These are phyloP conservation scores for Triplophysa yarkandensis DNA, from an alignment of 2,797 vertebrate genomes.

Conservation along the genomic window DNA sequence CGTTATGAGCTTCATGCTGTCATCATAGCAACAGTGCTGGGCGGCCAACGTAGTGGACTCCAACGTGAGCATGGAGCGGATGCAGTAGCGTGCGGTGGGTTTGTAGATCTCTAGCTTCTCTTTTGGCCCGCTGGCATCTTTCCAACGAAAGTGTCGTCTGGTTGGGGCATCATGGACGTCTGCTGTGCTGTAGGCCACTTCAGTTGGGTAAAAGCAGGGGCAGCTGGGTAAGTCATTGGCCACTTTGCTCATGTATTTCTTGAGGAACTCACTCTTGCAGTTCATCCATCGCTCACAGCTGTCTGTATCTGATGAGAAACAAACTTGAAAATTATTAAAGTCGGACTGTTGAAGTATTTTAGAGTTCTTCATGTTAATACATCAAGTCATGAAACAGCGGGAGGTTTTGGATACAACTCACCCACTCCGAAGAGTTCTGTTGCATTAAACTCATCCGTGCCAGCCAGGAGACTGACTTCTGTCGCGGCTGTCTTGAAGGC, in stretches of 20 bases:
- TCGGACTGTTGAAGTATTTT: background rate
- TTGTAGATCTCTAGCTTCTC: constrained; percentile 94
- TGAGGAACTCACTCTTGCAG: constrained; percentile 93
- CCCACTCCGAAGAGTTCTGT: constrained; percentile 96
- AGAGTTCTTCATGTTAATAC: too few species aligned
- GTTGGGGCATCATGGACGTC: constrained; percentile 79
- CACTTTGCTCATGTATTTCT: constrained; percentile 89
- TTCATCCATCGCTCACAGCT: constrained; percentile 95
- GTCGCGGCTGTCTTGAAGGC: constrained; percentile 95
- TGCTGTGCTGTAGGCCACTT: constrained; percentile 84
- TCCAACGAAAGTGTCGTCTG: constrained; percentile 83
- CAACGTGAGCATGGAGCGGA: constrained; percentile 87
- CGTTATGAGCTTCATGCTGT: constrained; percentile 86
- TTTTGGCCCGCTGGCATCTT: constrained; percentile 87
- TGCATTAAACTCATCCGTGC: constrained; percentile 94
- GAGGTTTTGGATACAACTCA: constrained; percentile 70
- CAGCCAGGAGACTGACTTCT: constrained; percentile 92
- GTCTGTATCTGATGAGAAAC: constrained; percentile 81
- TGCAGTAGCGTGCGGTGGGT: constrained; percentile 87
- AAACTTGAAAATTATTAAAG: constrained; percentile 3
- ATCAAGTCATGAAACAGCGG: background rate
- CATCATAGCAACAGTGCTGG: constrained; percentile 93
- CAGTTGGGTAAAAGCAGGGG: constrained; percentile 88
- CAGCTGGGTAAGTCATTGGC: constrained; percentile 90
- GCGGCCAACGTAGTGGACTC: constrained; percentile 89